Evolutionary conservation across 2,888 invertebrate species (phyloP).

Genomic region (Polylopha cassiicola): DNA sequence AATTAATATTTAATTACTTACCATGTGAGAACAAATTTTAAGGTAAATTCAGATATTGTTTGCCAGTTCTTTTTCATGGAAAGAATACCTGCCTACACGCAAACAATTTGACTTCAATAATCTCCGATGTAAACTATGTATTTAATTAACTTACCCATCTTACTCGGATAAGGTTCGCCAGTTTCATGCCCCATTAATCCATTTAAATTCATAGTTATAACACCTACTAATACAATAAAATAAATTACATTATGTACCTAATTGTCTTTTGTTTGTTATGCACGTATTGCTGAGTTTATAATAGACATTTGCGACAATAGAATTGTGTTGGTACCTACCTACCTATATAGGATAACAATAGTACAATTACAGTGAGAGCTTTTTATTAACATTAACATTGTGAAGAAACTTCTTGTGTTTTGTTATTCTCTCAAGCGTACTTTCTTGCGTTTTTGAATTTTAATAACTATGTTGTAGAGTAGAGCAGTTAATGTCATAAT

Average conservation of each 20-base stretch:
- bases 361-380: conserved; percentile 48
- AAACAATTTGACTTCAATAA: no score
- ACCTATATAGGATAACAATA: conserved; percentile 40
- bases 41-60: no score
- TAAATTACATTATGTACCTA: conserved; percentile 12
- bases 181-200: neutral
- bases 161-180: no score
- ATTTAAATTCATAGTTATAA: conserved; percentile 2
- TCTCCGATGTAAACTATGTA: no score
- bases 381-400: conserved; percentile 48
- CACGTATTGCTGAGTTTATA: conserved; percentile 20
- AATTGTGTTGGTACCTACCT: conserved; percentile 11
- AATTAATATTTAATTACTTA: no score
- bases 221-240: conserved; percentile 13
- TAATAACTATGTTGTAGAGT: no score
- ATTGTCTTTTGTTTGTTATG: conserved; percentile 11
- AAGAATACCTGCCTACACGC: no score
- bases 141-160: no score
- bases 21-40: no score
- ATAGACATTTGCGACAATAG: conserved; percentile 30
- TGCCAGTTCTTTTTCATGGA: no score
- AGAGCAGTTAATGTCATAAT: no score
- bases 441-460: no score
- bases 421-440: conserved; percentile 40
- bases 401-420: conserved; percentile 37